phyloP scores from a whole-genome alignment of 1,140 invertebrate genomes.

The Drosophila cardini region DNA sequence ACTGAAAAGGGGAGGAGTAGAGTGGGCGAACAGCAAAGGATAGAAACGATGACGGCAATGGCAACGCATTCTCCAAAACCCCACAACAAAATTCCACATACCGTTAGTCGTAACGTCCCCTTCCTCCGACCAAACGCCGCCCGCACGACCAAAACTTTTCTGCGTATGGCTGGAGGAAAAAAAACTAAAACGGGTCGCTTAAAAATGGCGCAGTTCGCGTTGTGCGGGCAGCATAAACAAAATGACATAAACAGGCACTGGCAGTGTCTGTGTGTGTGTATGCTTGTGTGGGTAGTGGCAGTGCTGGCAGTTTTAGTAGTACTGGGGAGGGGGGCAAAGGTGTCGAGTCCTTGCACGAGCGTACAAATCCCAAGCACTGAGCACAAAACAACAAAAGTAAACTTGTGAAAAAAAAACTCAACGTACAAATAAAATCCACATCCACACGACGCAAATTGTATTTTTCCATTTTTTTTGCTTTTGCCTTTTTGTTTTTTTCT shows the following conservation, averaged over 20 bases:
- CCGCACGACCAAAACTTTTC: neutral
- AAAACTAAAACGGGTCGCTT: constrained; percentile 45
- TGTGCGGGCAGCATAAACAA: constrained; percentile 67
- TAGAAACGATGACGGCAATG: constrained; percentile 16
- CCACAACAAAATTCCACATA: too few relatives aligned
- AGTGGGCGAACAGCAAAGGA: neutral
- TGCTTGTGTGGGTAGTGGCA: neutral
- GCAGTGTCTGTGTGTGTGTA: constrained; percentile 14
- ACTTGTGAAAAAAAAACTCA: constrained; percentile 49
- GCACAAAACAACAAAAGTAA: constrained; percentile 61
- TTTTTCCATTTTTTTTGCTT: constrained; percentile 43
- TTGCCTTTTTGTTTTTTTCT: constrained; percentile 2
- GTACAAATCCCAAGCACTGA: constrained; percentile 66
- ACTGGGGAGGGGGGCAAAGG: constrained; percentile 8
- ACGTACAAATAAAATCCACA: constrained; percentile 70
- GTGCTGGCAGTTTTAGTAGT: neutral
- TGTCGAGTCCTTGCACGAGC: constrained; percentile 70
- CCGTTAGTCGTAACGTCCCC: neutral
- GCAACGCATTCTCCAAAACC: neutral
- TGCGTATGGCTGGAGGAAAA: constrained; percentile 3
- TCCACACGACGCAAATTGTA: constrained; percentile 66
- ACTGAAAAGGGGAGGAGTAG: too few relatives aligned
- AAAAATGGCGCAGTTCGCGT: constrained; percentile 61
- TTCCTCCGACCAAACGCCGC: neutral
- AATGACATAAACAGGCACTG: constrained; percentile 68